A percentile compares a stretch with the other conserved stretches of the same genome.
phyloP scores from a whole-genome alignment of 2,888 invertebrate genomes.

The Drosophila incognita region DNA sequence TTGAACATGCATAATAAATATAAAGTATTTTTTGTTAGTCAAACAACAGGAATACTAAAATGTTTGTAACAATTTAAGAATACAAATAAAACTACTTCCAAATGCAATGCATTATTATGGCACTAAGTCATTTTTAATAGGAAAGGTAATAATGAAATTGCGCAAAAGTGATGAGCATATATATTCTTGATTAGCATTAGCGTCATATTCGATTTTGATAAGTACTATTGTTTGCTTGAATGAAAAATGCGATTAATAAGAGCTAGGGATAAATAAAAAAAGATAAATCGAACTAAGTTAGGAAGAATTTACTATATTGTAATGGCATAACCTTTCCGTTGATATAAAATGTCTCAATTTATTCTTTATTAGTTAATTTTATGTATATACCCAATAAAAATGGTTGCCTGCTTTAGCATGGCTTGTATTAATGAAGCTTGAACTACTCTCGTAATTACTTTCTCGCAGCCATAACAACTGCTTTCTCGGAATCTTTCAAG shows the following conservation, averaged over 20 bases:
- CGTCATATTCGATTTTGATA: background rate
- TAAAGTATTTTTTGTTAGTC: background rate
- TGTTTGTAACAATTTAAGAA: too few relatives aligned
- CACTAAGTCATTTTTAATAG: background rate
- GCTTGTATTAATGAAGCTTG: too few relatives aligned
- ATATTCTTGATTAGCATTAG: background rate
- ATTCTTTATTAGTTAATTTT: background rate
- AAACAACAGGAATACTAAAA: background rate
- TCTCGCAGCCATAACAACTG: background rate
- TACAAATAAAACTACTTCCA: background rate
- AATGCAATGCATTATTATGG: background rate
- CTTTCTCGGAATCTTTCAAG: background rate
- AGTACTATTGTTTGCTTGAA: background rate
- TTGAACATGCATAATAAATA: background rate
- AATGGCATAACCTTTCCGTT: too few relatives aligned
- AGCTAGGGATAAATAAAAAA: background rate
- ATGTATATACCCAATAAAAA: background rate
- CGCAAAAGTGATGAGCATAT: background rate
- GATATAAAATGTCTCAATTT: background rate
- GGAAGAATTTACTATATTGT: too few relatives aligned
- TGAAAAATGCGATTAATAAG: accelerated
- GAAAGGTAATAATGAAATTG: background rate
- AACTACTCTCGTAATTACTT: background rate
- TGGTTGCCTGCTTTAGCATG: background rate
- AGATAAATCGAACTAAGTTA: too few relatives aligned